Base-by-base conservation (phyloP, 2,888 invertebrate species). In the Mystacides longicornis region DNA sequence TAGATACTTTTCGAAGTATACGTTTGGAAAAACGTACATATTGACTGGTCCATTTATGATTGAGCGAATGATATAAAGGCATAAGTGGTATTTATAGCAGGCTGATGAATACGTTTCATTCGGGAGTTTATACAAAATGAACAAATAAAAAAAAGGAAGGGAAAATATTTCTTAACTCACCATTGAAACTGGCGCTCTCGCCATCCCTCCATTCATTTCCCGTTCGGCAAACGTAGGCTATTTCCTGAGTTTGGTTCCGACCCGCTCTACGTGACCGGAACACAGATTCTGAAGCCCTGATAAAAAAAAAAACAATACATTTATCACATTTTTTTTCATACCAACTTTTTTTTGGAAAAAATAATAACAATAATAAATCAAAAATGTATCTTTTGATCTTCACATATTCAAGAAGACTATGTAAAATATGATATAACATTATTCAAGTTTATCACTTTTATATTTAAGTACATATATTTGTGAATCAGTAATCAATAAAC, bases 201-300 rank as follows among this genome's bases (percentile, higher is more conserved):
- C 37, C 37, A 37, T 16, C 16, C 37, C 37, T 37, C 37, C 37
- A 37, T 37, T 37, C 37, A 37, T 37, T 37, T 37, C 37, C 37
- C 14, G 37, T 37, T 37, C 37, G 37, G 37, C 37, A 37, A 37
- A 37, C 37, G 37, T 37, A 37, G 7, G 37, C 16, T 37, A 37
- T 37, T 37, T 37, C 37, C 37, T 37, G 37, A 14, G 37, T n/a
- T 16, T 37, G 37, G 37, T 37, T 37, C 37, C 37, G 37, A 37
- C 37, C 37, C 37, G 14, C n/a, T 14, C n/a, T 37, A 37, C 37
- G 37, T 37, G 37, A 37, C 37, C 37, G 37, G 37, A 37, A 37
- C 37, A 37, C 37, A n/a, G 37, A 37, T 37, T 14, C 14, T 3
- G 37, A 37, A 14, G 37, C 14, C 37, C 37, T 37, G 37, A 37